phyloP scores from a whole-genome alignment of 2,888 invertebrate genomes.

The Morinoia aosen region DNA sequence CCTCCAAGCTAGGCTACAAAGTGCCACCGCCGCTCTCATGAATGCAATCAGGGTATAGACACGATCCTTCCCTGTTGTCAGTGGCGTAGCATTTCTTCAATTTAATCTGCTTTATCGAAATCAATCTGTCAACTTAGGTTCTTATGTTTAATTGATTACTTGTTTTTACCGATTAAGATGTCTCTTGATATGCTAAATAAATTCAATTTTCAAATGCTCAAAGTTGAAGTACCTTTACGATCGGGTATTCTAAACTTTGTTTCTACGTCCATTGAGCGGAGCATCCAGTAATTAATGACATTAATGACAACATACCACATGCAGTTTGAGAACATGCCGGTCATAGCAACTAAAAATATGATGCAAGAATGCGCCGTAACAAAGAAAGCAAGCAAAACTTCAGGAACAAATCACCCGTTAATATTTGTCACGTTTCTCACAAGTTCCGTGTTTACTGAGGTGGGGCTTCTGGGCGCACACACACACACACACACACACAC shows the following conservation, averaged over 20 bases:
- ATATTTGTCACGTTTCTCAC: neutral
- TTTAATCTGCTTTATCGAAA: neutral
- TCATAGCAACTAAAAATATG: neutral
- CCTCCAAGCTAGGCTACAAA: neutral
- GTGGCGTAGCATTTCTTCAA: neutral
- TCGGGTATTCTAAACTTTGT: neutral
- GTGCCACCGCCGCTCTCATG: neutral
- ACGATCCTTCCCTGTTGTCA: neutral
- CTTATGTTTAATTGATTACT: neutral
- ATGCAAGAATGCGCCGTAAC: neutral
- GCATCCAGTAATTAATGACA: neutral
- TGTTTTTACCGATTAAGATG: neutral
- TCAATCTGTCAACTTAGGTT: too few species aligned
- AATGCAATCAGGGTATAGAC: neutral
- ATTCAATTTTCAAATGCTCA: neutral
- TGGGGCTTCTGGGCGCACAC: neutral
- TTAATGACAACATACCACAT: neutral
- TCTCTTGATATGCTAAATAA: neutral
- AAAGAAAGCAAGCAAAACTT: neutral
- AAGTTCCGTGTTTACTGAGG: neutral
- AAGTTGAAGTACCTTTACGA: neutral
- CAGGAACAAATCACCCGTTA: neutral
- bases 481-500: too few species aligned
- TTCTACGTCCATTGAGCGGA: neutral
- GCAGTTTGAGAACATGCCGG: neutral